Evolutionary conservation across 2,113 vertebrate genomes (phyloP), one percentile per base, ranked within the genome.

Genomic region (Isichthys henryi): DNA sequence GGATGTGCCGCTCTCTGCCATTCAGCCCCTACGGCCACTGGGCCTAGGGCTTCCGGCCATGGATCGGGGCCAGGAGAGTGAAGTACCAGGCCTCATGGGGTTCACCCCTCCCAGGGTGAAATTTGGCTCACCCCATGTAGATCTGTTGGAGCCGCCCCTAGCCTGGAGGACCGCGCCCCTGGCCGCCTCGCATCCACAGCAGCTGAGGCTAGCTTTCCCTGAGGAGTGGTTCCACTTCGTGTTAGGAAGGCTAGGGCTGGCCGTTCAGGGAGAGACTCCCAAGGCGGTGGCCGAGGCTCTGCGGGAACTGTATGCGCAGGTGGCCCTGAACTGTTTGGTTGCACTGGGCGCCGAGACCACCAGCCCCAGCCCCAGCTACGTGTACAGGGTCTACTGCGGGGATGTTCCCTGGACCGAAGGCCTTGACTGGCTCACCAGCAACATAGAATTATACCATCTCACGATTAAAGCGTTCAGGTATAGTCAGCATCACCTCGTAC

Each of bases 401-500:
- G 96, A 97, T 10, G 94, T 98, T 19, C 98, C 97, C 0, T 98
- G 97, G 97, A 98, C 97, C 19, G 93, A 96, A 85, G 96, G 97
- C 87, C 94, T 99, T 58, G 97, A 98, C 90, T 99, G 98, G 98
- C 96, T 99, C 2, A 95, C 93, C 6, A 94, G 95, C 91, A 98
- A 97, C 91, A 96, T 97, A 88, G 97, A 99, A 93, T 96, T 99
- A 11, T 97, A 98, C 94, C 97, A 97, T 39, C 96, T 99, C 58
- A 93, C 97, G 11, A 93, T 98, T 11, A 97, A 97, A 92, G 98
- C 97, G 62, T 99, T 99, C 95, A 98, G 98, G 98, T 99, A 97
- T 96, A 50, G 43, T 39, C 46, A 15, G 87, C 10, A 19, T 88
- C 53, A 11, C 7, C 3, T n/a, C 3, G 1, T 27, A 48, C 48